Conservation (phyloP, 2,113 vertebrate species). For the Gallinago jamesoni region DNA sequence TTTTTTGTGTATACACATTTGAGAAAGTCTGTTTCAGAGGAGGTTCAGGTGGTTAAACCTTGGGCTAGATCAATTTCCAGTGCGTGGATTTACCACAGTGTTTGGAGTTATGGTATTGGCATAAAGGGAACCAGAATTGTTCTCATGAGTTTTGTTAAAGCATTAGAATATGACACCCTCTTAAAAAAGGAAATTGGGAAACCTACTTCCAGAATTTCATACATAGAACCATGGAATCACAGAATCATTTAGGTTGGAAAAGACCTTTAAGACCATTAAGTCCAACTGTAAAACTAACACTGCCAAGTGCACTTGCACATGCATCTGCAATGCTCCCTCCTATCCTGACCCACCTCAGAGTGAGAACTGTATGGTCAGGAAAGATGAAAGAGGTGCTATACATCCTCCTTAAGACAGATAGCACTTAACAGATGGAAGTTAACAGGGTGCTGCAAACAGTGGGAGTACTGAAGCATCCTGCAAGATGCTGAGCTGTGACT, state of each 20-base stretch:
- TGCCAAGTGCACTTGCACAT: background rate
- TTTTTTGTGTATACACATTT: background rate
- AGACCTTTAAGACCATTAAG: background rate
- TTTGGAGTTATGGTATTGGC: background rate
- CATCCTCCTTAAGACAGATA: background rate
- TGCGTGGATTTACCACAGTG: background rate
- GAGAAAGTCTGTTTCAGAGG: background rate
- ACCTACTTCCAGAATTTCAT: background rate
- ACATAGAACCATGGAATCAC: background rate
- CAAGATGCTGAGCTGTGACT: slow-evolving; percentile 27
- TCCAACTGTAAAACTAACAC: background rate
- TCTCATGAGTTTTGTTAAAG: background rate
- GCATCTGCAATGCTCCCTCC: background rate
- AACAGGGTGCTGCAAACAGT: slow-evolving; percentile 8
- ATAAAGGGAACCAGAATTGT: background rate
- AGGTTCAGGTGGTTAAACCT: background rate
- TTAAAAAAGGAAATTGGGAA: background rate
- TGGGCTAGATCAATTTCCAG: background rate
- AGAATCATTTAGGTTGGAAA: background rate
- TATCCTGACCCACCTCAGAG: background rate
- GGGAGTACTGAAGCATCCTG: background rate
- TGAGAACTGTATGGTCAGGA: background rate
- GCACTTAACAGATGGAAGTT: background rate
- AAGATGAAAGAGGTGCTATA: background rate
- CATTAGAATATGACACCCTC: background rate